These are phyloP conservation scores for Dasypolia templi DNA, from an alignment of 2,888 invertebrate species.

Conservation along the genomic window DNA sequence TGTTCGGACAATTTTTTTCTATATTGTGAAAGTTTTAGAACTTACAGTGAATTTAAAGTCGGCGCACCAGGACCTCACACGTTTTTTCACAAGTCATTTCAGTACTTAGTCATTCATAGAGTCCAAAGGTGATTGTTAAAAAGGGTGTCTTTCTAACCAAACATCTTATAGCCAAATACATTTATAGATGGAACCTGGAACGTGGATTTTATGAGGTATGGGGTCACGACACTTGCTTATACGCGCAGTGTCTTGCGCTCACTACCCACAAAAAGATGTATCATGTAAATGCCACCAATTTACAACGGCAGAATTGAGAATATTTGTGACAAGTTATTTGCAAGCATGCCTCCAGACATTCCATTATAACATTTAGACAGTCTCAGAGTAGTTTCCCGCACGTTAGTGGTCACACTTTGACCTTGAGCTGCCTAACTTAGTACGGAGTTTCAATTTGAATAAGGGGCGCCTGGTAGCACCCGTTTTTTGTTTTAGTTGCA, in stretches of 20 bases:
- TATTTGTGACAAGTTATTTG: neutral
- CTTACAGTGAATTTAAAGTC: neutral
- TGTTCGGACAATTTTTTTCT: too few species aligned
- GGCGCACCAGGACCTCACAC: too few species aligned
- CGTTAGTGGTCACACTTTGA: neutral
- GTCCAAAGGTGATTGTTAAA: too few species aligned
- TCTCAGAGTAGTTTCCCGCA: neutral
- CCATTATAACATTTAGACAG: neutral
- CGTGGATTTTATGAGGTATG: neutral
- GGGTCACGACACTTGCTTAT: neutral
- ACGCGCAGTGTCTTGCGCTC: neutral
- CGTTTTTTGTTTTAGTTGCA: too few species aligned
- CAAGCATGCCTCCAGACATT: neutral
- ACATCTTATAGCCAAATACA: neutral
- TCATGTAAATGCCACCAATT: neutral
- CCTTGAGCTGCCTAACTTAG: neutral
- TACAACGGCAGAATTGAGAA: neutral
- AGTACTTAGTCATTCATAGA: too few species aligned
- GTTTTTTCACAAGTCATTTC: too few species aligned
- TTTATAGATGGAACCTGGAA: neutral
- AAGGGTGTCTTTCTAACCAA: too few species aligned
- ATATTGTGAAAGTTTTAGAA: neutral
- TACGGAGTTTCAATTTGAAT: neutral
- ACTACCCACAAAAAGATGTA: neutral
- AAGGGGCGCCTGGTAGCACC: too few species aligned